These are phyloP conservation scores for Anas bernieri DNA, from an alignment of 2,797 vertebrate genomes.

Conservation along the genomic window DNA sequence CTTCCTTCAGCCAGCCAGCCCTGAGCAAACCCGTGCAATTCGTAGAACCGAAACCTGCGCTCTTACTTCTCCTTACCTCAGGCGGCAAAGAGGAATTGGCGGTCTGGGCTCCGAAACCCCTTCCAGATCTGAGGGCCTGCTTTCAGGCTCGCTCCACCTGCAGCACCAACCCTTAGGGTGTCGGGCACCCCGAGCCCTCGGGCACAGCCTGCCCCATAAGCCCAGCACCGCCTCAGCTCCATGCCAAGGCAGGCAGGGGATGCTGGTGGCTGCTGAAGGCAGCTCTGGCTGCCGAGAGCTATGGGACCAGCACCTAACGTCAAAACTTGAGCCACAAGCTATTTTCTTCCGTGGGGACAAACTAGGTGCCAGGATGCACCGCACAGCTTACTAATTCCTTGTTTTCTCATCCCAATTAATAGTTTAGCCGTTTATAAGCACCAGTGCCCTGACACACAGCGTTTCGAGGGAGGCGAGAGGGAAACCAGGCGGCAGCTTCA, in stretches of 20 bases:
- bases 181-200: neutral
- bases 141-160: neutral
- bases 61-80: neutral
- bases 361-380: neutral
- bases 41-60: neutral
- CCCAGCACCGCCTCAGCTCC: neutral
- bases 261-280: no score
- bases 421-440: neutral
- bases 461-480: neutral
- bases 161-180: neutral
- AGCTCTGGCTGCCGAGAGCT: neutral
- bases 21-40: neutral
- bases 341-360: neutral
- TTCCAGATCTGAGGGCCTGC: neutral
- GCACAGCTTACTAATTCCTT: neutral
- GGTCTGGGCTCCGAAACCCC: neutral
- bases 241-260: neutral
- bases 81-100: neutral
- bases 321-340: neutral
- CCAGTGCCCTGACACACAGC: fast-evolving
- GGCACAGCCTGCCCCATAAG: fast-evolving
- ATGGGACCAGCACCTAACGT: fast-evolving
- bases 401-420: neutral
- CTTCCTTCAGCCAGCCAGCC: neutral
- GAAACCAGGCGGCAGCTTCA: neutral